Evolutionary conservation across 2,113 vertebrate genomes (phyloP), one percentile per base, ranked within the genome.

Genomic region (Chaetops frenatus): DNA sequence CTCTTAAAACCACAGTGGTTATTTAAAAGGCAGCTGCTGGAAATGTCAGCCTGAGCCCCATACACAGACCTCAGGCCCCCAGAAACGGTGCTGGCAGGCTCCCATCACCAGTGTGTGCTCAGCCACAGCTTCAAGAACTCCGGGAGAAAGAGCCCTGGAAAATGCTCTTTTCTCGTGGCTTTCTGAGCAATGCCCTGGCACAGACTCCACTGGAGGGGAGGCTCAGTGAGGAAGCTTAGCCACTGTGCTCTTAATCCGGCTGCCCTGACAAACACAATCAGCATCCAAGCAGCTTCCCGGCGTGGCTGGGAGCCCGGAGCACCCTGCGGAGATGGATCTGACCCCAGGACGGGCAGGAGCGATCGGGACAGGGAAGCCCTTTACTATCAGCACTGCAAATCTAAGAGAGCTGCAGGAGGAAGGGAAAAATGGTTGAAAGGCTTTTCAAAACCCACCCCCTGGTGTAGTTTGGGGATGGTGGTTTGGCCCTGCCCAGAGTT

Each of bases 211-310:
- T 33, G 61, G 60, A 81, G 47, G 86, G 28, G 48, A 88, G 47
- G 38, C 66, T 72, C 15, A 8, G 42, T 2, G 21, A 91, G 85
- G 73, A 90, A 78, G 86, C 86, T 96, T 96, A 95, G 88, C 61
- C 74, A 84, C 71, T 42, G 53, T 8, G 12, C 92, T 94, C 70
- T 88, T 97, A 96, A 97, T 96, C 97, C 11, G 3, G 29, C 80
- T 6, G 7, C 89, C 87, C 95, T 97, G 97, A 97, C 97, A 97
- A 97, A 97, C 97, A 97, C 80, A 95, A 97, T 97, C 94, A 96
- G 80, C 58, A 71, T 97, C 95, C 6, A 3, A 61, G 64, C 19
- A 7, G 96, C 94, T 95, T 96, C 88, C 69, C 51, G 2, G 79
- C 4, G 0, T 11, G 2, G 72, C 72, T 2, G 4, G 53, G 81